A percentile compares a stretch with the other conserved stretches of the same genome.
Conservation (phyloP, 64 coral and sea anemone species). For the Cladopsammia gracilis region DNA sequence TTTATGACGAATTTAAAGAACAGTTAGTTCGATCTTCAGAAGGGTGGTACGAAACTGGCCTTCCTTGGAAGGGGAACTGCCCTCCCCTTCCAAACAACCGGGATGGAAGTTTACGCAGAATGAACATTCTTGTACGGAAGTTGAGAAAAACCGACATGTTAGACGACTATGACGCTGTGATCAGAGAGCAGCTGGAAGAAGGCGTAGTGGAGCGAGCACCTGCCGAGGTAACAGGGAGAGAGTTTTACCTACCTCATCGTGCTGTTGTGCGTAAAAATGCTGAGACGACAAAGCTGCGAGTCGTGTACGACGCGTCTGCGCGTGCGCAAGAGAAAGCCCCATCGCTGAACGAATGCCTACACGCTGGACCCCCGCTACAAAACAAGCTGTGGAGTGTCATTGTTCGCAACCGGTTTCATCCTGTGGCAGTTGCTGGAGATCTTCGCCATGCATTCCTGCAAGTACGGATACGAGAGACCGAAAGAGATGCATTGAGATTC, state of each 20-base stretch:
- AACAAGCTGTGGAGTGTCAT: conserved; percentile 71
- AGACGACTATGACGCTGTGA: neutral
- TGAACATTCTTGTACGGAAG: conserved; percentile 33
- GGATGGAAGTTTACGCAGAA: neutral
- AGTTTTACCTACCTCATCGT: conserved; percentile 22
- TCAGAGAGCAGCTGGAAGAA: conserved; percentile 19
- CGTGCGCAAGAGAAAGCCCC: neutral
- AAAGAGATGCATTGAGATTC: conserved; percentile 65
- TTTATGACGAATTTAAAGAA: conserved; percentile 50
- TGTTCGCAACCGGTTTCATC: conserved; percentile 62
- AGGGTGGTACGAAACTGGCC: conserved; percentile 48
- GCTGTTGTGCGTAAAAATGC: conserved; percentile 15
- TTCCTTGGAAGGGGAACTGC: conserved; percentile 23
- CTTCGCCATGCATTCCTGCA: conserved; percentile 66
- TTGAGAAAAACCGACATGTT: neutral
- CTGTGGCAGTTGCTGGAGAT: conserved; percentile 59
- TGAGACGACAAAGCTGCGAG: conserved; percentile 17
- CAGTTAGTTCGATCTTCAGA: conserved; percentile 28
- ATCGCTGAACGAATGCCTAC: conserved; percentile 64
- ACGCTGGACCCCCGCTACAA: conserved; percentile 41
- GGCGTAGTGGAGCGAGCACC: conserved; percentile 33
- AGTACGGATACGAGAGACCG: conserved; percentile 26
- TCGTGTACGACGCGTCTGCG: conserved; percentile 53
- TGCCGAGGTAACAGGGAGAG: neutral
- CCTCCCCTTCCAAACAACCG: conserved; percentile 1